Evolutionary conservation across 2,888 invertebrate genomes (phyloP).

Genomic region (Xestoiulus laeticollis): DNA sequence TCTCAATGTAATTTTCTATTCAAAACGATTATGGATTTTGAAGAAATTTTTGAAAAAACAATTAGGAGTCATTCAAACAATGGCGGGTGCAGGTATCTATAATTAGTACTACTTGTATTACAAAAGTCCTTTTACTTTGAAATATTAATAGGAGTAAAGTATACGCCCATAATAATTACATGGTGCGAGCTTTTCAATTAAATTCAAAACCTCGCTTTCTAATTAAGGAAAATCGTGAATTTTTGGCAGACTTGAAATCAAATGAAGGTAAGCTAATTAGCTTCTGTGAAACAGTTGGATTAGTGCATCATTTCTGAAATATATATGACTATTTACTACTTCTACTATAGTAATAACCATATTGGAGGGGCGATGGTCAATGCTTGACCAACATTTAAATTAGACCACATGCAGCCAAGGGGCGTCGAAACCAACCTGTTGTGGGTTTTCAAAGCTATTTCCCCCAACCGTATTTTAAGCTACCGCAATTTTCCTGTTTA

Average conservation of each 20-base stretch:
- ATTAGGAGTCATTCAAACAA: neutral
- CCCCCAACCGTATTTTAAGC: neutral
- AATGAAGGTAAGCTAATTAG: neutral
- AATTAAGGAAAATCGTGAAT: slow-evolving; percentile 2
- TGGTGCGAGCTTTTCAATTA: neutral
- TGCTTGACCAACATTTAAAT: neutral
- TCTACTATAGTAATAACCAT: neutral
- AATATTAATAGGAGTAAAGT: neutral
- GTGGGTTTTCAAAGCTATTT: neutral
- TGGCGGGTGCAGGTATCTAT: neutral
- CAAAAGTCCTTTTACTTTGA: neutral
- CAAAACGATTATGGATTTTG: neutral
- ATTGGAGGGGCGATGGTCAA: neutral
- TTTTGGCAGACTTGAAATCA: neutral
- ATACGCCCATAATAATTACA: neutral
- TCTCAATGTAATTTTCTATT: neutral
- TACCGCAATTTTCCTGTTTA: slow-evolving; percentile 3
- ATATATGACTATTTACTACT: neutral
- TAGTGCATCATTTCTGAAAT: neutral
- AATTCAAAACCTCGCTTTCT: neutral
- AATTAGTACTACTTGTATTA: neutral
- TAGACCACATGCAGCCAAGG: neutral
- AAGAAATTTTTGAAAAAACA: neutral
- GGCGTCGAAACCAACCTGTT: neutral
- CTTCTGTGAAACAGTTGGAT: neutral